Evolutionary conservation across 1,140 invertebrate species (phyloP).

Genomic region (Drosophila novamexicana): DNA sequence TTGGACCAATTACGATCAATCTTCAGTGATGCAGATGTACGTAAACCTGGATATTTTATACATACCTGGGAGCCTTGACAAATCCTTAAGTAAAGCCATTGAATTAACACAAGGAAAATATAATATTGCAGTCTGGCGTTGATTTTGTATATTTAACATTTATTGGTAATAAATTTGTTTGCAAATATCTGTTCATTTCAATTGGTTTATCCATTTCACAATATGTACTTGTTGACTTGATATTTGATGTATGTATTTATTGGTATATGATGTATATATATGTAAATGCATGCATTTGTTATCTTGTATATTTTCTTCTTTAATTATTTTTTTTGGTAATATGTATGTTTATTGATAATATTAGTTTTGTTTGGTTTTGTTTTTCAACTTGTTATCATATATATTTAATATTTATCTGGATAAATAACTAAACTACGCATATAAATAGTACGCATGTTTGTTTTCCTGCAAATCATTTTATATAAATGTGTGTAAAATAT

Average conservation of each 20-base stretch:
- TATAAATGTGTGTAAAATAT: conserved; percentile 40
- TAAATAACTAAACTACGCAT: conserved; percentile 27
- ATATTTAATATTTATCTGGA: conserved; percentile 16
- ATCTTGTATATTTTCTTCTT: conserved; percentile 23
- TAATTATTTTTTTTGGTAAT: background rate
- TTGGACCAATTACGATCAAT: background rate
- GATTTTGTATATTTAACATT: conserved; percentile 76
- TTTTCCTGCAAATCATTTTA: conserved; percentile 20
- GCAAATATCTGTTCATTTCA: conserved; percentile 60
- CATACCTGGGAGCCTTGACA: background rate
- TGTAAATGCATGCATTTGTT: conserved; percentile 41
- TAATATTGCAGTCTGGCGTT: background rate
- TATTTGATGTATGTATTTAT: conserved; percentile 47
- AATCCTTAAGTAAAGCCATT: no score
- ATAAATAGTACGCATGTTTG: conserved; percentile 9
- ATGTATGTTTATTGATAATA: conserved; percentile 45
- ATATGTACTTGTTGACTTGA: conserved; percentile 69
- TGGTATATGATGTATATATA: conserved; percentile 44
- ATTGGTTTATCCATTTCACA: conserved; percentile 58
- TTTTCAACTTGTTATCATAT: conserved; percentile 9
- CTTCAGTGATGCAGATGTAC: background rate
- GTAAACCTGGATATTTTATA: background rate
- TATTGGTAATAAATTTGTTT: conserved; percentile 70
- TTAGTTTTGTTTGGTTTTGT: conserved; percentile 35
- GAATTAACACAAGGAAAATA: background rate